Conservation (phyloP, 1,140 invertebrate species). For the Drosophila varians region DNA sequence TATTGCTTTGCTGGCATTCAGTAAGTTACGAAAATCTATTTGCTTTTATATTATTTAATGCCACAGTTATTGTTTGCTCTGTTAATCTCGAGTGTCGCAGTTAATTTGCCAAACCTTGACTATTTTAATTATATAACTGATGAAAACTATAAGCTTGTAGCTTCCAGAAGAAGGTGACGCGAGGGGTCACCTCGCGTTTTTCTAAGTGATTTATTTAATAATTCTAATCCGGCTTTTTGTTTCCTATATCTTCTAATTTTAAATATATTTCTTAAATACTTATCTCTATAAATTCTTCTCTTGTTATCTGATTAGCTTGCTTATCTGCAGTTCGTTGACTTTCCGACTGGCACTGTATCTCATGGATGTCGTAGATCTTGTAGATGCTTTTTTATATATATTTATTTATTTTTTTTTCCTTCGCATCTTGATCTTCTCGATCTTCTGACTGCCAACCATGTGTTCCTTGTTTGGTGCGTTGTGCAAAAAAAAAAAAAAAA, state of each 20-base stretch:
- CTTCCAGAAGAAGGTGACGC: no score
- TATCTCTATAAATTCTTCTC: no score
- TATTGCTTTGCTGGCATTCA: not conserved
- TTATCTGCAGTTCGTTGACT: conserved; percentile 1
- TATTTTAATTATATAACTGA: no score
- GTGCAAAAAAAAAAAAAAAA: conserved; percentile 51
- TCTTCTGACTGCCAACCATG: conserved; percentile 19
- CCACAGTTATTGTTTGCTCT: not conserved
- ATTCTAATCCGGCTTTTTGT: no score
- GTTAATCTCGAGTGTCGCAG: not conserved
- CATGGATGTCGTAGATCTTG: conserved; percentile 10
- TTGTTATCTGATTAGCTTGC: not conserved
- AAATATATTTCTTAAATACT: no score
- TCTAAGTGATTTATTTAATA: no score
- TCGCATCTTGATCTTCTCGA: conserved; percentile 1
- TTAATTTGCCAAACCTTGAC: no score
- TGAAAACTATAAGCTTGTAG: no score
- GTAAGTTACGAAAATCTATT: not conserved
- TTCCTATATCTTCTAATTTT: no score
- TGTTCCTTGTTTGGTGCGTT: conserved; percentile 31
- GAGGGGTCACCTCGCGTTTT: no score
- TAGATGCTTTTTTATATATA: not conserved
- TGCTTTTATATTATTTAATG: not conserved
- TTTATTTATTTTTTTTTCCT: not conserved
- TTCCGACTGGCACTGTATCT: not conserved